A percentile compares a stretch with the other conserved stretches of the same genome.
Evolutionary conservation across 2,888 invertebrate species (phyloP).

Genomic region (Euzophera pinguis): DNA sequence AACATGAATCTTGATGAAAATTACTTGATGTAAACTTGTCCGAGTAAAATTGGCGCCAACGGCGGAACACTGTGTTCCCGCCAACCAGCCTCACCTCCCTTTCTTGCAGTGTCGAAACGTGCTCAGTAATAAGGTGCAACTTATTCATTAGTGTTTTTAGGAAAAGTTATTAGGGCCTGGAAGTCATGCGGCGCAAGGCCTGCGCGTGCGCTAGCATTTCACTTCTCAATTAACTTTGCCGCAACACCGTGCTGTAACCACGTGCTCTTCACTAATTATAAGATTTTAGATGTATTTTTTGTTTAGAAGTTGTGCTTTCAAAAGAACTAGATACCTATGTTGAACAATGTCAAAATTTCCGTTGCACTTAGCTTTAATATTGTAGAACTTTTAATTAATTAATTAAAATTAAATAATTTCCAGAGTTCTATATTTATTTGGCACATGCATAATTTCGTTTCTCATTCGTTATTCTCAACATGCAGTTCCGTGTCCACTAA

Average conservation of each 20-base stretch:
- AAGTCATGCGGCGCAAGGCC: conserved; percentile 47
- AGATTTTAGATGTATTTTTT: neutral
- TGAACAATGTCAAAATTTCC: no score
- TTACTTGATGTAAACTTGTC: conserved; percentile 56
- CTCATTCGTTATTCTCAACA: conserved; percentile 12
- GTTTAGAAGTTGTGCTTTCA: neutral
- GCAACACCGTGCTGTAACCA: conserved; percentile 19
- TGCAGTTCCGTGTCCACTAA: conserved; percentile 27
- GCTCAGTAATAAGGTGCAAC: conserved; percentile 69
- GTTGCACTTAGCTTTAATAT: no score
- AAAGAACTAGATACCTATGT: no score
- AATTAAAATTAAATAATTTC: no score
- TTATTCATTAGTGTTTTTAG: conserved; percentile 76
- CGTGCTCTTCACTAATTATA: neutral
- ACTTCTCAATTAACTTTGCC: conserved; percentile 54
- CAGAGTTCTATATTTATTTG: neutral
- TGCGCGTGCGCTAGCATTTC: conserved; percentile 70
- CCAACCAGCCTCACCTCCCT: conserved; percentile 23
- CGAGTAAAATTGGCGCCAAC: conserved; percentile 48
- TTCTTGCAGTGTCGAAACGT: conserved; percentile 62
- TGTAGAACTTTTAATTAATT: no score
- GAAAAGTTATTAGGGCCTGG: conserved; percentile 68
- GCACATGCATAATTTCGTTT: conserved; percentile 2
- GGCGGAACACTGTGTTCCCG: conserved; percentile 24
- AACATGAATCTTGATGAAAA: conserved; percentile 62